phyloP scores from a whole-genome alignment of 2,888 invertebrate species.

The Neoaliturus tenellus region DNA sequence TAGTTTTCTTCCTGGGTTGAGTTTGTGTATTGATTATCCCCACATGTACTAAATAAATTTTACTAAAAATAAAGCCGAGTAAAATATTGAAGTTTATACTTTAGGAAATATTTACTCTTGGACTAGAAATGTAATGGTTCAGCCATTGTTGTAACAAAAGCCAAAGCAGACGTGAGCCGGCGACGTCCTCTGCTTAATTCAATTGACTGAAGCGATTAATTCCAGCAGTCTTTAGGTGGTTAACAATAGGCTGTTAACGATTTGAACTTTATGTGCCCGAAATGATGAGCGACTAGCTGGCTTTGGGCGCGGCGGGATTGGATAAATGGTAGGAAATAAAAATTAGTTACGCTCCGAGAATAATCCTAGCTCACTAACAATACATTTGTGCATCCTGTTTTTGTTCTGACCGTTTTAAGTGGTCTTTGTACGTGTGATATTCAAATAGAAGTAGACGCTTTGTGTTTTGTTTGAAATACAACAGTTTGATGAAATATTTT shows the following conservation, averaged over 20 bases:
- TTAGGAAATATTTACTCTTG: no score
- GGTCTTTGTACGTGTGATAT: no score
- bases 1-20: no score
- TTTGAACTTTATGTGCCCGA: slow-evolving; percentile 50
- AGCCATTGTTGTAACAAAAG: slow-evolving; percentile 3
- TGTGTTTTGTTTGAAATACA: no score
- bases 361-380: background rate
- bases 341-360: slow-evolving; percentile 37
- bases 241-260: slow-evolving; percentile 52
- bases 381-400: background rate
- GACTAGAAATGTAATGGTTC: no score
- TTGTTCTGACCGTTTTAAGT: background rate
- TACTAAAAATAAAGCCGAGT: no score
- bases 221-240: slow-evolving; percentile 38
- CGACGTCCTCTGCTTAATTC: slow-evolving; percentile 36
- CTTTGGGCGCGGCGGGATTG: slow-evolving; percentile 46
- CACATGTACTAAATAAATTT: no score
- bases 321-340: slow-evolving; percentile 49
- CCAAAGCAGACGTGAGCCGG: background rate
- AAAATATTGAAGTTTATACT: no score
- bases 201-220: slow-evolving; percentile 49
- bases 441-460: no score
- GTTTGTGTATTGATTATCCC: no score
- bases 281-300: slow-evolving; percentile 37
- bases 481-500: no score